phyloP scores from a whole-genome alignment of 2,797 vertebrate genomes.

The Cynopterus sphinx region DNA sequence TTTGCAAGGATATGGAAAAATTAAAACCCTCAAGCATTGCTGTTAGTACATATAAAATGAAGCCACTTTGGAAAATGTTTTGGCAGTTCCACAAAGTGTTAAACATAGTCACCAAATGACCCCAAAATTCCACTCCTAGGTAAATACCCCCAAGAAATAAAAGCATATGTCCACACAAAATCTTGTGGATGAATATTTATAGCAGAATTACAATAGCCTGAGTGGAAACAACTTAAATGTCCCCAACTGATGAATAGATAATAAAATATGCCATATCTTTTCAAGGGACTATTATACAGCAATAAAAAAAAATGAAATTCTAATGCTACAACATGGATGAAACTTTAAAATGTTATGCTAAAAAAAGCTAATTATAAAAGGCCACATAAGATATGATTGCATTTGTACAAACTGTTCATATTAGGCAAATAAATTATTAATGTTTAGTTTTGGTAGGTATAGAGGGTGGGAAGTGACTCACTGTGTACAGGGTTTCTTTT shows the following conservation, averaged over 20 bases:
- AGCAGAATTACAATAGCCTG: background rate
- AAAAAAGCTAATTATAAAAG: background rate
- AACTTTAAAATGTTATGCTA: background rate
- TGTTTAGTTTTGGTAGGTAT: background rate
- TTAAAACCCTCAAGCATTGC: background rate
- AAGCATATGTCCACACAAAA: background rate
- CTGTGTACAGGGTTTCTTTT: background rate
- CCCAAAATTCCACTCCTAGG: background rate
- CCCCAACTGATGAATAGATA: background rate
- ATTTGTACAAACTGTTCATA: background rate
- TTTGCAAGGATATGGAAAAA: background rate
- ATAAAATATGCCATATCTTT: background rate
- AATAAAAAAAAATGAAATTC: background rate
- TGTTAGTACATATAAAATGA: background rate
- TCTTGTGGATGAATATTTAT: background rate
- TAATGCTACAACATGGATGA: background rate
- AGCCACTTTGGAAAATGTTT: background rate
- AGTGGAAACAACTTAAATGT: background rate
- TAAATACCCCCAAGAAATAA: background rate
- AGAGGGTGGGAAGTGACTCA: background rate
- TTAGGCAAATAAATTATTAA: background rate
- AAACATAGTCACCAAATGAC: background rate
- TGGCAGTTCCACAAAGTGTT: background rate
- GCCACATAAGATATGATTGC: background rate
- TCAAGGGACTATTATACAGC: background rate